These are phyloP conservation scores for Aphaenogaster floridana DNA, from an alignment of 1,140 invertebrate genomes.

Conservation along the genomic window DNA sequence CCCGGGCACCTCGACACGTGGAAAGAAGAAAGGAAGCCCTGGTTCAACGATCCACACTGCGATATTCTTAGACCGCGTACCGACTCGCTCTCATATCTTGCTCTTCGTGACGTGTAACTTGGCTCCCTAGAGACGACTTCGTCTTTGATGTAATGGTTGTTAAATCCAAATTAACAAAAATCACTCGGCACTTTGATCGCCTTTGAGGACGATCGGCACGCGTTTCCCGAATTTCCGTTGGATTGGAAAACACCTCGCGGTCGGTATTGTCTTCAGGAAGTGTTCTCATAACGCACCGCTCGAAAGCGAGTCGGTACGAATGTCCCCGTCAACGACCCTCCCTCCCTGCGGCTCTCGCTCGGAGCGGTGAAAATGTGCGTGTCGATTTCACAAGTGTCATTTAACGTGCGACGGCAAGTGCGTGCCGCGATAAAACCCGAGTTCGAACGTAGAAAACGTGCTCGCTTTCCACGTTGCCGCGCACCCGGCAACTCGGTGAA, in stretches of 20 bases:
- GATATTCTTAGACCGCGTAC: slow-evolving; percentile 77
- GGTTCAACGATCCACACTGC: slow-evolving; percentile 78
- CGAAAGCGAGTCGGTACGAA: slow-evolving; percentile 16
- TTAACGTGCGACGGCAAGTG: slow-evolving; percentile 35
- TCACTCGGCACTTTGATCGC: not conserved
- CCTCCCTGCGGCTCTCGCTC: slow-evolving; percentile 16
- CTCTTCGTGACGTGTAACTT: slow-evolving; percentile 21
- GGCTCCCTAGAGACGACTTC: not conserved
- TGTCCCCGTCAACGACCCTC: slow-evolving; percentile 61
- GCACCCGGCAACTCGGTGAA: not conserved
- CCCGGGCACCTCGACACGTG: slow-evolving; percentile 63
- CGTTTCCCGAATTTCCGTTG: not conserved
- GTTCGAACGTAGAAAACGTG: not conserved
- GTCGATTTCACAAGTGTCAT: slow-evolving; percentile 70
- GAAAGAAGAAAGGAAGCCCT: slow-evolving; percentile 71
- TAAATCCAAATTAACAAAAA: not conserved
- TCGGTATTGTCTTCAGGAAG: not conserved
- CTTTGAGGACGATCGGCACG: not conserved
- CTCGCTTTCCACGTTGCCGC: slow-evolving; percentile 28
- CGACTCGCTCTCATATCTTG: slow-evolving; percentile 64
- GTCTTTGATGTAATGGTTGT: not conserved
- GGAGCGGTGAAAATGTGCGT: slow-evolving; percentile 60
- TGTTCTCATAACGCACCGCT: not conserved
- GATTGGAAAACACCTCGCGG: not conserved
- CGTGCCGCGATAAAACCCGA: not conserved